Evolutionary conservation across 1,140 invertebrate genomes (phyloP).

Genomic region (Drosophila lowei): DNA sequence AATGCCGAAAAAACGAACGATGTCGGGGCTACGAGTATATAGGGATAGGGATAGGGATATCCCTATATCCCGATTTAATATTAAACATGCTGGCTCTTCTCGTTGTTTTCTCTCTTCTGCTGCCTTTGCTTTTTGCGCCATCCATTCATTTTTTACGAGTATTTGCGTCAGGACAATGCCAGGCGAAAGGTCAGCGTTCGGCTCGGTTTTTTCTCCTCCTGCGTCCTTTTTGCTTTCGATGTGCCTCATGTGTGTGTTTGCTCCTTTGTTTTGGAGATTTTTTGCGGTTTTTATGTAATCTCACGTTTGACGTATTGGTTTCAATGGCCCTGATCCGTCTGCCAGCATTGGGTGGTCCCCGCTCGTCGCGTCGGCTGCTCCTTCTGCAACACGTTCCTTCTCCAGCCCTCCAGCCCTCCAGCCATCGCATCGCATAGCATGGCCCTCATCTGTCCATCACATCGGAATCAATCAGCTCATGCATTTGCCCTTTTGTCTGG

Average conservation of each 20-base stretch:
- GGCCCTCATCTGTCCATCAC: slow-evolving; percentile 44
- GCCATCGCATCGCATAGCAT: neutral
- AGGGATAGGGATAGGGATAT: slow-evolving; percentile 42
- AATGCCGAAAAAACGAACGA: slow-evolving; percentile 17
- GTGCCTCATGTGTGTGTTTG: slow-evolving; percentile 3
- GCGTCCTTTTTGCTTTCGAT: too few species aligned
- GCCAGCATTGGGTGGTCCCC: slow-evolving; percentile 60
- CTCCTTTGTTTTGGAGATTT: slow-evolving; percentile 62
- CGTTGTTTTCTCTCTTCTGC: too few species aligned
- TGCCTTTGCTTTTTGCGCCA: too few species aligned
- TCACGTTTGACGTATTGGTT: slow-evolving; percentile 77
- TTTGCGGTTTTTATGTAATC: slow-evolving; percentile 78
- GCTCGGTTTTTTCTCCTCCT: neutral
- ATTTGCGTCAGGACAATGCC: slow-evolving; percentile 67
- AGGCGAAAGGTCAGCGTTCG: slow-evolving; percentile 56
- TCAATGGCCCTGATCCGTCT: slow-evolving; percentile 51
- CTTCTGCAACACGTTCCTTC: slow-evolving; percentile 57
- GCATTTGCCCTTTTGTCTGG: slow-evolving; percentile 6
- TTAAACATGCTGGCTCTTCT: slow-evolving; percentile 56
- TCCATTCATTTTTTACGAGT: slow-evolving; percentile 70
- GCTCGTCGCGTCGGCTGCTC: neutral
- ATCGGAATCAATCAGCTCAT: slow-evolving; percentile 30
- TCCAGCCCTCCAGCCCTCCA: too few species aligned
- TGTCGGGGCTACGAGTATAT: neutral
- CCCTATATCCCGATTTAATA: slow-evolving; percentile 55